These are phyloP conservation scores for Mactra quadrangularis DNA, from an alignment of 1,140 invertebrate species.

Conservation along the genomic window DNA sequence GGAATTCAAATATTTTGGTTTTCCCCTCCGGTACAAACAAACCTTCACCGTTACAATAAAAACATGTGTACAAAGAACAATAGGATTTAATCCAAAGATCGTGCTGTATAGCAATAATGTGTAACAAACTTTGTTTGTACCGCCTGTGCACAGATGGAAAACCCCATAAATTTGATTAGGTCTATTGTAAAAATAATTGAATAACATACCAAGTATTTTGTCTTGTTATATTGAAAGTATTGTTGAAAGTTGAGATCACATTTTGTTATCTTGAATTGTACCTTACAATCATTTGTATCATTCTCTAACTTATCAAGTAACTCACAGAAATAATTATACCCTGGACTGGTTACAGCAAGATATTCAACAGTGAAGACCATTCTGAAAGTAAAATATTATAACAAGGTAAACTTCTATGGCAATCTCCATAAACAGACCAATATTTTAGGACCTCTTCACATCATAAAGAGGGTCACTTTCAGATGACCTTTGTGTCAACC, in stretches of 20 bases:
- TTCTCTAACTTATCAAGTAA: constrained; percentile 67
- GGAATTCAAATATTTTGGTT: no score
- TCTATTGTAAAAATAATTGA: constrained; percentile 15
- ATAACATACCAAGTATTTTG: constrained; percentile 72
- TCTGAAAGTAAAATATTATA: constrained; percentile 64
- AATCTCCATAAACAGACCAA: not conserved
- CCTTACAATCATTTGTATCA: constrained; percentile 36
- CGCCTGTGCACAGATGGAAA: no score
- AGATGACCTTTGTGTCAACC: no score
- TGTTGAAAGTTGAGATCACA: constrained; percentile 67
- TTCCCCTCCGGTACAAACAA: no score
- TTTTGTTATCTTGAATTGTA: constrained; percentile 44
- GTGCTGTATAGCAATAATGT: no score
- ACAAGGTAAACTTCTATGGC: not conserved
- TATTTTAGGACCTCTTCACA: not conserved
- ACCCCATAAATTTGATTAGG: no score
- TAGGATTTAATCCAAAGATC: no score
- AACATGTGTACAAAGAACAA: no score
- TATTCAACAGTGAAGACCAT: constrained; percentile 81
- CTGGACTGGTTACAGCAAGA: constrained; percentile 72
- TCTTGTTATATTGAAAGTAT: constrained; percentile 74
- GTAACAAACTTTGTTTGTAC: no score
- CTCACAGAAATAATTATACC: constrained; percentile 75
- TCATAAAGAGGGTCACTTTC: not conserved
- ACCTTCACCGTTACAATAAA: no score